A percentile compares a stretch with the other conserved stretches of the same genome.
These are phyloP conservation scores for Rambutsinella grinnellia DNA, from an alignment of 2,888 invertebrate genomes.

Conservation along the genomic window DNA sequence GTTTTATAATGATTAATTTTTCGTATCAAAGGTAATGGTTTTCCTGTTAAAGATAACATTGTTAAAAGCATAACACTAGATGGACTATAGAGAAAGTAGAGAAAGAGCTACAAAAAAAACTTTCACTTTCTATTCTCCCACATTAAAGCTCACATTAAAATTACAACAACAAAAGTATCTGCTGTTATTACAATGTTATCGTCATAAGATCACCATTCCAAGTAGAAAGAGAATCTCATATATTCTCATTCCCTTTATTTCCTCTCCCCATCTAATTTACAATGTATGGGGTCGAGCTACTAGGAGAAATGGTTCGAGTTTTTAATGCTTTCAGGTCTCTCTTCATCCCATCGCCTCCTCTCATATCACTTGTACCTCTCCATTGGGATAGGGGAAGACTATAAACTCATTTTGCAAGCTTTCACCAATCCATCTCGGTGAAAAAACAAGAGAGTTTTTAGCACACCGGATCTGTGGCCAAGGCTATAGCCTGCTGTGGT, in stretches of 20 bases:
- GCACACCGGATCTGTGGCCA: too few species aligned
- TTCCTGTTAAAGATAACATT: too few species aligned
- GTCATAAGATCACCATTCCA: neutral
- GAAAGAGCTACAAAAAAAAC: neutral
- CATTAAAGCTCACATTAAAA: neutral
- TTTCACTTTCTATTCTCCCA: too few species aligned
- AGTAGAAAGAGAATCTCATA: neutral
- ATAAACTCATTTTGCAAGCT: neutral
- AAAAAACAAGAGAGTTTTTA: neutral
- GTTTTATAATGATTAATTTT: too few species aligned
- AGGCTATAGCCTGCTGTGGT: too few species aligned
- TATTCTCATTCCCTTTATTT: neutral
- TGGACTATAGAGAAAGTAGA: constrained; percentile 1
- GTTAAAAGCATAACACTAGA: too few species aligned
- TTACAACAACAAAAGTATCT: neutral
- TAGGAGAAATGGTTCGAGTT: neutral
- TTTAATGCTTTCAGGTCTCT: neutral
- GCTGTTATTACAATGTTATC: neutral
- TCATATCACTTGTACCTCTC: neutral
- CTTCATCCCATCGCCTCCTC: neutral
- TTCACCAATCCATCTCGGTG: neutral
- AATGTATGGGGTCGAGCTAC: neutral
- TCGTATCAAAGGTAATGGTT: too few species aligned
- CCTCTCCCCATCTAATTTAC: neutral
- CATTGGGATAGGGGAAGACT: neutral